Evolutionary conservation across 2,797 vertebrate genomes (phyloP).

Genomic region (Neomorphus geoffroyi): DNA sequence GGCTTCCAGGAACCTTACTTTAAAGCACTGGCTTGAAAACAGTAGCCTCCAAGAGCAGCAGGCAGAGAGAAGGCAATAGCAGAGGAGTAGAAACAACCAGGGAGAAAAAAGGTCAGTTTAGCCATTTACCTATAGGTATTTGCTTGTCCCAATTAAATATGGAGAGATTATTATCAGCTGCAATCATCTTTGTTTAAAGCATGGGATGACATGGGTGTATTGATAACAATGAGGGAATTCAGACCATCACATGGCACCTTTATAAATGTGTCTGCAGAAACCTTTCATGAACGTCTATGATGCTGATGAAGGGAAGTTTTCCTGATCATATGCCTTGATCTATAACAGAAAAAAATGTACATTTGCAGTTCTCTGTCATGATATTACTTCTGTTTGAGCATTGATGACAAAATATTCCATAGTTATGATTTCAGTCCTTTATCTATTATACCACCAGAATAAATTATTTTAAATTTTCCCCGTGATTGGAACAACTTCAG

Average conservation of each 20-base stretch:
- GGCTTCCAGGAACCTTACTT: not conserved
- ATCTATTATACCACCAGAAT: not conserved
- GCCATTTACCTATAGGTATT: not conserved
- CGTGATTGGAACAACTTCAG: not conserved
- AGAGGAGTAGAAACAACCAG: not conserved
- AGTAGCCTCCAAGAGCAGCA: not conserved
- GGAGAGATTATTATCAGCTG: not conserved
- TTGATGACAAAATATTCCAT: not conserved
- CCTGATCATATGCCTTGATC: not conserved
- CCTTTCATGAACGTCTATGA: not conserved
- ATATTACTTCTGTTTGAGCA: not conserved
- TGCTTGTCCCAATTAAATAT: not conserved
- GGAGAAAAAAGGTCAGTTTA: not conserved
- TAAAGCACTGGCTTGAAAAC: not conserved
- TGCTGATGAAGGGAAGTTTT: not conserved
- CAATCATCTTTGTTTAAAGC: not conserved
- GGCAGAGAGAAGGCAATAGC: not conserved
- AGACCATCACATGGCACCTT: not conserved
- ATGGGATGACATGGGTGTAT: not conserved
- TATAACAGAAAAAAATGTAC: not conserved
- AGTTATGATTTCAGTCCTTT: not conserved
- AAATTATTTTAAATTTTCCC: not conserved
- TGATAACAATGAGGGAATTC: not conserved
- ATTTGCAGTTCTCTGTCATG: not conserved
- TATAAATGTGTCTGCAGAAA: not conserved